A percentile compares a stretch with the other conserved stretches of the same genome.
phyloP scores from a whole-genome alignment of 2,113 vertebrate species.

The Caranx melampygus region DNA sequence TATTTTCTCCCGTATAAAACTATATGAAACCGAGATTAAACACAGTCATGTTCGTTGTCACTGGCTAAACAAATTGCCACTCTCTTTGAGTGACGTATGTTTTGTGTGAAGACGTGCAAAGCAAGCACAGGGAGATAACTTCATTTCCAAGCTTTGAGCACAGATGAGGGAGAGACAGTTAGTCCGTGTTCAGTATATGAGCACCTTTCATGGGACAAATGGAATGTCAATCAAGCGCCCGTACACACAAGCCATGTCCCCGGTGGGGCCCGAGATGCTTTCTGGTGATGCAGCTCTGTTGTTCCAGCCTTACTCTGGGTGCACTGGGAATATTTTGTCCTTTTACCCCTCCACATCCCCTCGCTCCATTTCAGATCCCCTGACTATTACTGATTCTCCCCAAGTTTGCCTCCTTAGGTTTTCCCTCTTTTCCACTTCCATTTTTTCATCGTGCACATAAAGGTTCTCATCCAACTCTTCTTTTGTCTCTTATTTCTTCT shows the following conservation, averaged over 20 bases:
- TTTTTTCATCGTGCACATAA: background rate
- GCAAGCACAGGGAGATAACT: conserved; percentile 64
- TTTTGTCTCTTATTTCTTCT: background rate
- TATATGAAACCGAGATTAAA: conserved; percentile 52
- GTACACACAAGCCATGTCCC: conserved; percentile 74
- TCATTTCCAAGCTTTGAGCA: conserved; percentile 75
- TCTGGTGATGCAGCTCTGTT: conserved; percentile 78
- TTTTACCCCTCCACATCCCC: conserved; percentile 75
- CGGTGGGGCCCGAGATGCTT: conserved; percentile 71
- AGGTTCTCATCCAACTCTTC: background rate
- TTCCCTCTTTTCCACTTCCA: conserved; percentile 13
- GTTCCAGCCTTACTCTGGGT: conserved; percentile 76
- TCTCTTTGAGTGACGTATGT: conserved; percentile 73
- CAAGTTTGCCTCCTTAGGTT: conserved; percentile 38
- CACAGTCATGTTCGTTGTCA: conserved; percentile 72
- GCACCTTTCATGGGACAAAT: conserved; percentile 82
- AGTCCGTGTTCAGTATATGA: conserved; percentile 77
- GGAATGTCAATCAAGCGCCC: conserved; percentile 80
- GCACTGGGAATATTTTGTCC: conserved; percentile 82
- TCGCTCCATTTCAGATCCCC: conserved; percentile 65
- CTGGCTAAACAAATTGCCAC: conserved; percentile 69
- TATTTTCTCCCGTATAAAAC: conserved; percentile 31
- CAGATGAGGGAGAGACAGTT: conserved; percentile 74
- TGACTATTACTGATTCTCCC: conserved; percentile 62
- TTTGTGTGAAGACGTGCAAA: conserved; percentile 61